Evolutionary conservation across 2,797 vertebrate genomes (phyloP).

Genomic region (Sebastes aleutianus): DNA sequence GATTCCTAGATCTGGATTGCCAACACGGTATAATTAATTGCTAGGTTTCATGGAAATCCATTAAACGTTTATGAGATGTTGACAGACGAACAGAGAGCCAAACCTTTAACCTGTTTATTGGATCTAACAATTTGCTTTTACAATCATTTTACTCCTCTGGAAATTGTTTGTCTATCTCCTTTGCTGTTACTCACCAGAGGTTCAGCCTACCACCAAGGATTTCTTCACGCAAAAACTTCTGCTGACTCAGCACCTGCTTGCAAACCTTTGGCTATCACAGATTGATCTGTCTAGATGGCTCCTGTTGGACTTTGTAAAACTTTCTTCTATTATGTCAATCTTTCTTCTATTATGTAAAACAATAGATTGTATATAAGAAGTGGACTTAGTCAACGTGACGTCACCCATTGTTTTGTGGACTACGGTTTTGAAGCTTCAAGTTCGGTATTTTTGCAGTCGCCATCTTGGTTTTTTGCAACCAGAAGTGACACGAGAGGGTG

Average conservation of each 20-base stretch:
- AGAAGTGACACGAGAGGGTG: no score
- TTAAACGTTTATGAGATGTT: background rate
- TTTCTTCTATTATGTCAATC: background rate
- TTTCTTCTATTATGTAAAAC: background rate
- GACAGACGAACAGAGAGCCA: background rate
- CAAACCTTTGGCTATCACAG: background rate
- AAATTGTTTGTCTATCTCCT: background rate
- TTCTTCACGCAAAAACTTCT: background rate
- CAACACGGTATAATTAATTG: background rate
- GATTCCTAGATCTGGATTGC: background rate
- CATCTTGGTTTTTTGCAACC: background rate
- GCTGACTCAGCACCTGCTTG: background rate
- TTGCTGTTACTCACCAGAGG: background rate
- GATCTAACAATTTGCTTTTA: background rate
- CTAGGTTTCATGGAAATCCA: background rate
- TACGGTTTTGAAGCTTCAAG: background rate
- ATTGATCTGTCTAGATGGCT: conserved; percentile 5
- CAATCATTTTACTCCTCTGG: background rate
- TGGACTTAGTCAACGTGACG: background rate
- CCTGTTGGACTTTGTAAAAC: background rate
- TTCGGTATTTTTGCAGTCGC: background rate
- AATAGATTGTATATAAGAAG: background rate
- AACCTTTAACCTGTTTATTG: background rate
- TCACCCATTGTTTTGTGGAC: background rate
- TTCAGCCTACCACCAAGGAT: background rate